These are phyloP conservation scores for Serinus canaria DNA, from an alignment of 2,113 vertebrate species.

Conservation along the genomic window DNA sequence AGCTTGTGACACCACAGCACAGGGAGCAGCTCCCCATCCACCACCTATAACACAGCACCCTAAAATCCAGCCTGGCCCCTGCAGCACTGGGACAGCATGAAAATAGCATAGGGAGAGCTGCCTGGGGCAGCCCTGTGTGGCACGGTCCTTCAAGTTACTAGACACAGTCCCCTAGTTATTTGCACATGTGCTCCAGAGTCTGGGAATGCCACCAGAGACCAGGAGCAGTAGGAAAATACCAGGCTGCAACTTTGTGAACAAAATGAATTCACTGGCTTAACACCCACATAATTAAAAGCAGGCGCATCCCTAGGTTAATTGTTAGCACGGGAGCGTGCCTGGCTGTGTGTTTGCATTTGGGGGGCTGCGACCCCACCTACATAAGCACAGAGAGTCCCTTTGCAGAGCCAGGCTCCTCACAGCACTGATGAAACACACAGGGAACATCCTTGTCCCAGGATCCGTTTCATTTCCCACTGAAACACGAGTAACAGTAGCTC, in stretches of 20 bases:
- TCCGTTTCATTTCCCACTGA: not conserved
- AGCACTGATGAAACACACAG: not conserved
- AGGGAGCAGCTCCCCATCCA: not conserved
- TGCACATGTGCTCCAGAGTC: not conserved
- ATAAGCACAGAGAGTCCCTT: not conserved
- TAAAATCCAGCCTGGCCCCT: not conserved
- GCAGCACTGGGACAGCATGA: not conserved
- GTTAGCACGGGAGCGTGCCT: not conserved
- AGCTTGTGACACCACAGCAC: not conserved
- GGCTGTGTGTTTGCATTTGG: not conserved
- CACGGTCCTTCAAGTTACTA: not conserved
- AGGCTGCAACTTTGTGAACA: not conserved
- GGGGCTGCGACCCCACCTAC: not conserved
- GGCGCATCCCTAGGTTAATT: not conserved
- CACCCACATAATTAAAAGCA: slow-evolving; percentile 13
- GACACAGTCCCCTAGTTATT: not conserved
- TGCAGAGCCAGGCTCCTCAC: not conserved
- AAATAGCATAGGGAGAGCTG: not conserved
- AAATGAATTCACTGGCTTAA: slow-evolving; percentile 1
- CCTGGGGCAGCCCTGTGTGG: not conserved
- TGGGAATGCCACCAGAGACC: not conserved
- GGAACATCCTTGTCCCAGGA: not conserved
- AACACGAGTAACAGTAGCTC: not conserved
- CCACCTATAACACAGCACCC: not conserved
- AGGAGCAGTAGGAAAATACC: not conserved